phyloP scores from a whole-genome alignment of 2,888 invertebrate genomes.

The Pasiphila rectangulata region DNA sequence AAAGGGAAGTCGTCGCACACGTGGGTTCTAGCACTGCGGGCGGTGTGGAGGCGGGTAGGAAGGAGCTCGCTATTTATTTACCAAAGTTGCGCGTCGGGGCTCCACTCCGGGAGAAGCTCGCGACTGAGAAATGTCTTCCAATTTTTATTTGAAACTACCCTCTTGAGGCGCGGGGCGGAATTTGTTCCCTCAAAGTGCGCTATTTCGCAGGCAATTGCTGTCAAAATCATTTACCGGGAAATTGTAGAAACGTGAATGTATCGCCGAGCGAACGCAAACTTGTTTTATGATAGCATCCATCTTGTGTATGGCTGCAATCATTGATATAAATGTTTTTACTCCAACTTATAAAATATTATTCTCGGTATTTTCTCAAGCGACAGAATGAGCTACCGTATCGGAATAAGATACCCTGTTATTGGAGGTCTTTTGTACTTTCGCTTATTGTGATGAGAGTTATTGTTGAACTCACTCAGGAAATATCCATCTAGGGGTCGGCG shows the following conservation, averaged over 20 bases:
- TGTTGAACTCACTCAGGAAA: neutral
- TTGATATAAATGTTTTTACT: constrained; percentile 3
- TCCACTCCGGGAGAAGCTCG: neutral
- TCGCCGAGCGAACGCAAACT: neutral
- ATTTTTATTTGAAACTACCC: constrained; percentile 21
- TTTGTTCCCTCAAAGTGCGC: constrained; percentile 27
- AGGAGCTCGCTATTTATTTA: constrained; percentile 1
- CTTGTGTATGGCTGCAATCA: constrained; percentile 2
- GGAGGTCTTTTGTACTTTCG: neutral
- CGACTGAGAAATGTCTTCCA: constrained; percentile 14
- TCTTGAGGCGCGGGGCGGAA: constrained; percentile 14
- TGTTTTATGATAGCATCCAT: constrained; percentile 4
- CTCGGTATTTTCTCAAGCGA: neutral
- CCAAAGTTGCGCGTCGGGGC: neutral
- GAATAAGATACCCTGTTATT: neutral
- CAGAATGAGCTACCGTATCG: neutral
- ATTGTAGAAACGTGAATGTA: neutral
- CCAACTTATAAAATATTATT: neutral
- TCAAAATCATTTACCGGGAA: constrained; percentile 26
- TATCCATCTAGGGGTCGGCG: neutral
- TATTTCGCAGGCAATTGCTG: constrained; percentile 27
- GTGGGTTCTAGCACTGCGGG: too few relatives aligned
- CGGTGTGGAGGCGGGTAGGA: neutral
- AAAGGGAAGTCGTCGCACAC: too few relatives aligned
- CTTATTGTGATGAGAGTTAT: constrained; percentile 2